Percentiles rank a stretch among this genome's conserved stretches.
phyloP scores from a whole-genome alignment of 1,140 invertebrate species.

The Gonatopus flavifemur region DNA sequence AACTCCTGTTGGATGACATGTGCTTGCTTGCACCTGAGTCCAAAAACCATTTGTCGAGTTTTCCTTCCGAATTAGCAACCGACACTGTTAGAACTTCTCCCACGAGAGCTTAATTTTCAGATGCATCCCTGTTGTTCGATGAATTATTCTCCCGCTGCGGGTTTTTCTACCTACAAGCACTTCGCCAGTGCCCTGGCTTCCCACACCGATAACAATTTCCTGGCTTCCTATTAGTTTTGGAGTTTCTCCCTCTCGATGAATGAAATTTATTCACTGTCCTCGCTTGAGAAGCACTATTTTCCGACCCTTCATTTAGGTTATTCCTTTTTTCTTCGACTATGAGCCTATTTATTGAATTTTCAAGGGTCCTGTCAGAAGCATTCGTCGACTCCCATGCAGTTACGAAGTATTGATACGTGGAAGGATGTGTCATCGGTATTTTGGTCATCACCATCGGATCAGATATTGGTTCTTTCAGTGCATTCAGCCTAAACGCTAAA shows the following conservation, averaged over 20 bases:
- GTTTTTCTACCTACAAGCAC: background rate
- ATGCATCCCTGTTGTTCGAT: background rate
- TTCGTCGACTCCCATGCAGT: slow-evolving; percentile 43
- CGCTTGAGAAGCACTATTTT: background rate
- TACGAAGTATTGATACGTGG: slow-evolving; percentile 36
- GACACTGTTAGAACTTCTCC: too few species aligned
- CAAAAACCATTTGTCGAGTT: slow-evolving; percentile 10
- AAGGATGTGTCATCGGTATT: slow-evolving; percentile 31
- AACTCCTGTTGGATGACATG: slow-evolving; percentile 16
- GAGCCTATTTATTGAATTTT: slow-evolving; percentile 33
- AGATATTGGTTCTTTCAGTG: slow-evolving; percentile 12
- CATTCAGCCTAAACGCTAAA: background rate
- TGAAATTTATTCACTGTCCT: background rate
- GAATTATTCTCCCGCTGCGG: background rate
- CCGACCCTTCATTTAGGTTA: background rate
- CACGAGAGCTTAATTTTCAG: background rate
- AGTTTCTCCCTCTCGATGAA: background rate
- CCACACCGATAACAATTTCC: slow-evolving; percentile 1
- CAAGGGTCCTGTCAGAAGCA: slow-evolving; percentile 21
- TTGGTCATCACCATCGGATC: slow-evolving; percentile 34
- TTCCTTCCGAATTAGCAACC: background rate
- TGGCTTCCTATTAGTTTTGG: background rate
- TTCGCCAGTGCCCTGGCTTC: slow-evolving; percentile 2
- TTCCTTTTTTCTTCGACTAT: slow-evolving; percentile 27
- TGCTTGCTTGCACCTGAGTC: slow-evolving; percentile 26